phyloP scores from a whole-genome alignment of 2,113 vertebrate genomes.

The Sceloporus undulatus region DNA sequence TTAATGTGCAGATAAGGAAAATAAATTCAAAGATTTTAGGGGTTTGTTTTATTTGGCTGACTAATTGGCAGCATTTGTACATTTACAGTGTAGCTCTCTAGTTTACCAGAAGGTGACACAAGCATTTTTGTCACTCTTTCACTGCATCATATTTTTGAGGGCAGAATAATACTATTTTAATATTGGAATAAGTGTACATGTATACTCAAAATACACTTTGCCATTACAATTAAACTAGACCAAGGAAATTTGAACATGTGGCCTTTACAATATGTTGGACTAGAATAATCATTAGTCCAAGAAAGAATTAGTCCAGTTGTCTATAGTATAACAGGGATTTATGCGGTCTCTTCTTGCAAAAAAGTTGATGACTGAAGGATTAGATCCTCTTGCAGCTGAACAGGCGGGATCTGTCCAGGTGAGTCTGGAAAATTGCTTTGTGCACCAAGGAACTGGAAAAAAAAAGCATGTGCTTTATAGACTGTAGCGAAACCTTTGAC shows the following conservation, averaged over 20 bases:
- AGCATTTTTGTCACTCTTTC: conserved; percentile 8
- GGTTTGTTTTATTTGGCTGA: not conserved
- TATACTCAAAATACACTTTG: not conserved
- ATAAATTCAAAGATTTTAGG: not conserved
- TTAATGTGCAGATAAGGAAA: conserved; percentile 32
- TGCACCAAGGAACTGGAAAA: no score
- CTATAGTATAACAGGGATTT: no score
- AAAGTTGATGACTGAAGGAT: no score
- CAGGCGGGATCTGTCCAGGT: no score
- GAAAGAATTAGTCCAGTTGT: no score
- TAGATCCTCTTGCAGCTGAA: no score
- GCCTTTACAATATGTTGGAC: not conserved
- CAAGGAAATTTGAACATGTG: not conserved
- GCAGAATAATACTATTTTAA: not conserved
- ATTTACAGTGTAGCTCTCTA: not conserved
- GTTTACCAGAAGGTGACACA: conserved; percentile 18
- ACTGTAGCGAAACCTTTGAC: no score
- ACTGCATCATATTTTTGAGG: not conserved
- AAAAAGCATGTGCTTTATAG: no score
- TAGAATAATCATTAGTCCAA: no score
- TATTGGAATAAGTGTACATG: not conserved
- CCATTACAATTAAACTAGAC: not conserved
- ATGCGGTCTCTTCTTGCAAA: no score
- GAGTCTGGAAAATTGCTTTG: no score
- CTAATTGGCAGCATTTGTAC: conserved; percentile 14